These are phyloP conservation scores for Vultur gryphus DNA, from an alignment of 2,797 vertebrate genomes.

Conservation along the genomic window DNA sequence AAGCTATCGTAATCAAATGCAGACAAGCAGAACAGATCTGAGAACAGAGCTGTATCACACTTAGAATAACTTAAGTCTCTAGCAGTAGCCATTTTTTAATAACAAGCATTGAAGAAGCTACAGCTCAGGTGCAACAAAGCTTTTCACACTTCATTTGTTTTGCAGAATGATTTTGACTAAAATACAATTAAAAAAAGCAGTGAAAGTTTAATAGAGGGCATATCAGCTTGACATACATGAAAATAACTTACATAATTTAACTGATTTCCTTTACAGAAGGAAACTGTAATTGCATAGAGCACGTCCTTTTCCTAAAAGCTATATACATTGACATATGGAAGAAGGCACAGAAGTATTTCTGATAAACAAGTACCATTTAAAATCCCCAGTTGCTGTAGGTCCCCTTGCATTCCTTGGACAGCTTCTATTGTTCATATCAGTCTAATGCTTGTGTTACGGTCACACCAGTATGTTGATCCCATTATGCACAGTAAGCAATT, in stretches of 20 bases:
- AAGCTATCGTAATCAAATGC: neutral
- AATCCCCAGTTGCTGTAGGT: neutral
- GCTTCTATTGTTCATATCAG: neutral
- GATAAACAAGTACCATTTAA: neutral
- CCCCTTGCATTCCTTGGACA: neutral
- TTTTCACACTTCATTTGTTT: neutral
- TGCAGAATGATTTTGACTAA: constrained; percentile 1
- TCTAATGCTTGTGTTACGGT: neutral
- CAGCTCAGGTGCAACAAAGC: neutral
- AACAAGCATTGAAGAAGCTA: neutral
- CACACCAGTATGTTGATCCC: neutral
- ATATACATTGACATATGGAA: neutral
- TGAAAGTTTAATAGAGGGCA: constrained; percentile 12
- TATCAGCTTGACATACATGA: constrained; percentile 5
- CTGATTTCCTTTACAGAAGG: constrained; percentile 7
- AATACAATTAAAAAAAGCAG: neutral
- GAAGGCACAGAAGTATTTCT: neutral
- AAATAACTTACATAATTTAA: constrained; percentile 6
- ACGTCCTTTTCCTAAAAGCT: neutral
- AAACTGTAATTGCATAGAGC: neutral
- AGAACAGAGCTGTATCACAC: neutral
- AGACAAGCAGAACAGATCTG: neutral
- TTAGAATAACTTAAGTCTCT: neutral
- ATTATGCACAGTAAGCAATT: neutral
- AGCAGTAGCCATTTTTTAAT: neutral